phyloP scores from a whole-genome alignment of 2,113 vertebrate species.

The Muntiacus reevesi region DNA sequence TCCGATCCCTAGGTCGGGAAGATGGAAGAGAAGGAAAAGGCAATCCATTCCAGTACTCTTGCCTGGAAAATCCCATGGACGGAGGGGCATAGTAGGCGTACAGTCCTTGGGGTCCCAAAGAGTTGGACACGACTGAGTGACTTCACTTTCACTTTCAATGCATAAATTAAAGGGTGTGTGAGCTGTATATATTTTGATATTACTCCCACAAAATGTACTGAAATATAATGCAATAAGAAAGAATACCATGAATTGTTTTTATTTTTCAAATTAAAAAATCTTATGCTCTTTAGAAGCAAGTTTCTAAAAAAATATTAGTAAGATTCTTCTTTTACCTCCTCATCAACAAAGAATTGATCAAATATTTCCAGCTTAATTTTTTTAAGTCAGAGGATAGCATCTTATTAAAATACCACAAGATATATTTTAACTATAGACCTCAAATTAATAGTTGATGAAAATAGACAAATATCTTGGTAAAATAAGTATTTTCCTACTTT shows the following conservation, averaged over 20 bases:
- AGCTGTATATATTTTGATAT: neutral
- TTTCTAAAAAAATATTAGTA: neutral
- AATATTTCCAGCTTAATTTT: neutral
- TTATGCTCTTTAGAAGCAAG: neutral
- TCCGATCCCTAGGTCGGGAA: neutral
- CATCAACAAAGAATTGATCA: neutral
- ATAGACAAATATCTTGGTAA: neutral
- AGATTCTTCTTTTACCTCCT: neutral
- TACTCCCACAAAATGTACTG: neutral
- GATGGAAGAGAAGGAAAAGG: neutral
- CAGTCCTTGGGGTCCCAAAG: neutral
- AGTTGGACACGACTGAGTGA: fast-evolving
- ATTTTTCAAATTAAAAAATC: neutral
- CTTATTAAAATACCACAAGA: neutral
- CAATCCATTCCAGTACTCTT: neutral
- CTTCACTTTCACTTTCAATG: neutral
- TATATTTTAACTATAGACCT: neutral
- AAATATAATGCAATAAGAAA: neutral
- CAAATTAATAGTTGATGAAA: neutral
- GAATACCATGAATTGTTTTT: neutral
- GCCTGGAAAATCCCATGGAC: neutral
- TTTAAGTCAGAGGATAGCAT: neutral
- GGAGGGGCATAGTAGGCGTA: neutral
- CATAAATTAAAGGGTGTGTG: neutral
- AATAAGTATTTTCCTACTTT: neutral